A percentile compares a stretch with the other conserved stretches of the same genome.
Conservation (phyloP, 2,888 invertebrate genomes). For the Conchocele bisecta region DNA sequence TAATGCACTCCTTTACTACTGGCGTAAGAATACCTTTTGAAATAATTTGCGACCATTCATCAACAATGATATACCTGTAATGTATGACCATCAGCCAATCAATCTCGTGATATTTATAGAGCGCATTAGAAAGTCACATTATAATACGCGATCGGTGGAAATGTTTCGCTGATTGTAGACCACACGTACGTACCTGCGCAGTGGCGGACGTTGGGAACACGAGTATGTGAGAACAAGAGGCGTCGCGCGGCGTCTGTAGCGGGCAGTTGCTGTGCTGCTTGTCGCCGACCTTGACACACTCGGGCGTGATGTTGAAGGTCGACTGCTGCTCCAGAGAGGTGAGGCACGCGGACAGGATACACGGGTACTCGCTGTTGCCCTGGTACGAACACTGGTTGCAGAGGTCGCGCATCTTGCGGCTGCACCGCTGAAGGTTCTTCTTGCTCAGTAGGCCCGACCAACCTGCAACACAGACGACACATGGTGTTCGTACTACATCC, state of each 20-base stretch:
- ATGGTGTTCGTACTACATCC: no score
- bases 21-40: no score
- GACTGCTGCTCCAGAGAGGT: slow-evolving; percentile 97
- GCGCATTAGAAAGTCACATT: no score
- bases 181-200: slow-evolving; percentile 71
- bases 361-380: slow-evolving; percentile 91
- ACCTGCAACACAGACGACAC: no score
- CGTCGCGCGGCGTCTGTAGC: slow-evolving; percentile 97
- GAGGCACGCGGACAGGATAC: slow-evolving; percentile 98
- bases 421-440: slow-evolving; percentile 93
- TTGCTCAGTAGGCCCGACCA: slow-evolving; percentile 97
- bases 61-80: no score
- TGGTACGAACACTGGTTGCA: slow-evolving; percentile 94
- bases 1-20: no score
- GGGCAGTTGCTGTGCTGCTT: slow-evolving; percentile 79
- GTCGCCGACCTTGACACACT: slow-evolving; percentile 81
- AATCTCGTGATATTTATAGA: no score
- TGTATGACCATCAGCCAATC: no score
- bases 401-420: slow-evolving; percentile 93
- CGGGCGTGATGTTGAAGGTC: slow-evolving; percentile 87
- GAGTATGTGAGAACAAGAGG: slow-evolving; percentile 98
- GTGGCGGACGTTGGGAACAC: slow-evolving; percentile 94
- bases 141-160: no score
- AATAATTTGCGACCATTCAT: no score
- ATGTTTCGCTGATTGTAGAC: no score